Base-by-base conservation (phyloP, 2,888 invertebrate genomes). In the Trichogramma dendrolimi region DNA sequence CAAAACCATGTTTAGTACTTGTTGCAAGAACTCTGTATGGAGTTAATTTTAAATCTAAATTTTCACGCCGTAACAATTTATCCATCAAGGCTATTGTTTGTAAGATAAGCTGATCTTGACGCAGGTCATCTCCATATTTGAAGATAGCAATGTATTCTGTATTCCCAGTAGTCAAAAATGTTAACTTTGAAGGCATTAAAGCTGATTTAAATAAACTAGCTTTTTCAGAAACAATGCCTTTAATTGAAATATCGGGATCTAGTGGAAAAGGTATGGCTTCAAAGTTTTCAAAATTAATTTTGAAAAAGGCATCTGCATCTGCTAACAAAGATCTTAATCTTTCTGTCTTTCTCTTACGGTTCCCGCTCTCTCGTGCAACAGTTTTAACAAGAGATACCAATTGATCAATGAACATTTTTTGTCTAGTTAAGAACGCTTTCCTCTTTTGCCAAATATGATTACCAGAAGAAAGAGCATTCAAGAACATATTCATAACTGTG, bases 41-140 rank as follows among this genome's bases (percentile, higher is more conserved):
- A 0, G 97, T 97, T 63, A 99, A 80, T 74, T 96, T 96, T 59
- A 99, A 83, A 81, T 99, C 98, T 60, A 99, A 82, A 79, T 99
- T 98, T 80, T 99, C 99, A 70, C 92, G 85, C 49, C 95, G 83
- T 67, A 99, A 80, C 59, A 99, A 79, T 79, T 95, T 94, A 78
- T 99, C 99, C 96, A 99, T 99, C 10, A 99, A 81, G 0, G 95
- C 94, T 48, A 99, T 97, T 85, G 98, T 98, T 82, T 99, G 98
- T 53, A 99, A 81, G 65, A 99, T 94, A 1, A 99, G 83, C 79
- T 99, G 98, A 81, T 99, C 98, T 81, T 99, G 98, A 4, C 99
- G 84, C 57, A 99, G 80, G 78, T 99, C 98, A 79, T 99, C 99
- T 1, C 99, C 99, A 72, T 96, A 90, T 79, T 99, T 99, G 79